Evolutionary conservation across 1,140 invertebrate genomes (phyloP).

Genomic region (Orchestia grillus): DNA sequence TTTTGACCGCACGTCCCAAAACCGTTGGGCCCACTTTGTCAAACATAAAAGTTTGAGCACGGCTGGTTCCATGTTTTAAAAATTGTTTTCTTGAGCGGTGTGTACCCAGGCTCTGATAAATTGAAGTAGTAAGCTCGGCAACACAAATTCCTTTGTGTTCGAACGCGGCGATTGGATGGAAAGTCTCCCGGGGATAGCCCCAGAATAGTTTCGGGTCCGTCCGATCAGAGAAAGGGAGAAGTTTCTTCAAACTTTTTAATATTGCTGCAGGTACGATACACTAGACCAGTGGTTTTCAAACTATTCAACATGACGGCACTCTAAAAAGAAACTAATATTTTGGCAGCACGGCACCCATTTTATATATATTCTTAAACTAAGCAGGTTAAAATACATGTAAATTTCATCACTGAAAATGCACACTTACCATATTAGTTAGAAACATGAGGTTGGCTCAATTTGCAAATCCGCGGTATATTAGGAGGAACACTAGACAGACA

Average conservation of each 20-base stretch:
- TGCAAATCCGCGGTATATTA: too few relatives aligned
- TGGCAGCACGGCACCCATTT: not conserved
- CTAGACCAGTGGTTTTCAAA: not conserved
- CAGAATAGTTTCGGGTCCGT: not conserved
- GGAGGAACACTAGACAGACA: too few relatives aligned
- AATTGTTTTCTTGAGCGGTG: not conserved
- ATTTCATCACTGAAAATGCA: too few relatives aligned
- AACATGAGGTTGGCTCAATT: too few relatives aligned
- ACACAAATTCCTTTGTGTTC: not conserved
- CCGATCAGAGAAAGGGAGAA: too few relatives aligned
- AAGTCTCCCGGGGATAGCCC: not conserved
- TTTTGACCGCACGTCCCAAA: not conserved
- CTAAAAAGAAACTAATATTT: not conserved
- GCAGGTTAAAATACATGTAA: too few relatives aligned
- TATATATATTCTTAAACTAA: too few relatives aligned
- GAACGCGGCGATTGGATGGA: not conserved
- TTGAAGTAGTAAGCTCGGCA: not conserved
- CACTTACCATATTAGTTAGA: too few relatives aligned
- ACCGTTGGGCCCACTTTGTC: not conserved
- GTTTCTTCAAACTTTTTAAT: not conserved
- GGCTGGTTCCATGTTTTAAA: not conserved
- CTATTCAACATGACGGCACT: not conserved
- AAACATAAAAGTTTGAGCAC: not conserved
- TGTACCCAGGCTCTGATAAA: not conserved
- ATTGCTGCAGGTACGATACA: not conserved